Conservation (phyloP, 2,797 vertebrate species). For the Avahi laniger region DNA sequence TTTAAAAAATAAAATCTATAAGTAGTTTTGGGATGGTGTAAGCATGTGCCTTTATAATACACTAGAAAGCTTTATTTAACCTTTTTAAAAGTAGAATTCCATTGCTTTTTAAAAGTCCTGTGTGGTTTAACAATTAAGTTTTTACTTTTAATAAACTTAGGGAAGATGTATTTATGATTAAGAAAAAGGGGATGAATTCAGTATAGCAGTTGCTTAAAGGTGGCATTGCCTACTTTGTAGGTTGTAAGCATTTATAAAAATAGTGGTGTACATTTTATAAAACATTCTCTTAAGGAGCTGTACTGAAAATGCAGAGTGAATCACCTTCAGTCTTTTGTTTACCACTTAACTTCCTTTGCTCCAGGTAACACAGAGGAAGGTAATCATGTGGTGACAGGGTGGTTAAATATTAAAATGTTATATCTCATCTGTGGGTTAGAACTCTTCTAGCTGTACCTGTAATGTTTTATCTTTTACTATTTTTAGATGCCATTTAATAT, state of each 20-base stretch:
- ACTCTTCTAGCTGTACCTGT: neutral
- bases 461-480: conserved; percentile 41
- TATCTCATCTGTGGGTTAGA: neutral
- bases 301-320: neutral
- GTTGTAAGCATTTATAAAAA: neutral
- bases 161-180: conserved; percentile 8
- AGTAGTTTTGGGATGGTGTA: neutral
- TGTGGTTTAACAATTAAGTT: neutral
- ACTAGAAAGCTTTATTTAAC: neutral
- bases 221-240: neutral
- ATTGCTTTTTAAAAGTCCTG: neutral
- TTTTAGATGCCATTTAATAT: conserved; percentile 50
- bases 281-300: neutral
- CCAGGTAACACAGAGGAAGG: neutral
- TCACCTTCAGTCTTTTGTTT: neutral
- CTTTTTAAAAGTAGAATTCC: neutral
- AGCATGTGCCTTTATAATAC: neutral
- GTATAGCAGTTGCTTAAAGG: neutral
- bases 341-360: neutral
- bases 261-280: neutral
- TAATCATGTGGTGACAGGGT: neutral
- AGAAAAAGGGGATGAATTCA: neutral
- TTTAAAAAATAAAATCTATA: neutral
- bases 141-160: neutral
- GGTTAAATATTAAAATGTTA: conserved; percentile 69